These are phyloP conservation scores for Vipera latastei DNA, from an alignment of 2,797 vertebrate species.

Conservation along the genomic window DNA sequence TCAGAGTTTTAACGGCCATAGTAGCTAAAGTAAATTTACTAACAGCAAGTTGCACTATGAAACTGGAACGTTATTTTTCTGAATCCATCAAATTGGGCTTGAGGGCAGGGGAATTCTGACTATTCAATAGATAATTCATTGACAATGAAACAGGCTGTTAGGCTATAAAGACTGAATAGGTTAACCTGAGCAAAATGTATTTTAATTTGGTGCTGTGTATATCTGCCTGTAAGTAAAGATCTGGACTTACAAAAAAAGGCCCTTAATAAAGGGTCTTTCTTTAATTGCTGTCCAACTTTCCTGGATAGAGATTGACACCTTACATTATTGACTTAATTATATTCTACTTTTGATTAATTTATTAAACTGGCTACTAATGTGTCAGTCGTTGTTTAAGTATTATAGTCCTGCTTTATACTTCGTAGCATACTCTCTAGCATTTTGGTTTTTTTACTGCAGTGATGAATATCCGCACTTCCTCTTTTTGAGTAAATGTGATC, in stretches of 20 bases:
- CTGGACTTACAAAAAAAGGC: background rate
- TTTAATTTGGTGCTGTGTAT: background rate
- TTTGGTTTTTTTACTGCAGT: background rate
- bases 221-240: background rate
- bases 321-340: background rate
- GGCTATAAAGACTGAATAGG: background rate
- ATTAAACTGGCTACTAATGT: background rate
- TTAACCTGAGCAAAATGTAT: background rate
- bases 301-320: background rate
- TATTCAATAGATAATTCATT: background rate
- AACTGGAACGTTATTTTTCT: background rate
- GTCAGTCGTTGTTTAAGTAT: background rate
- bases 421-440: background rate
- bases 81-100: background rate
- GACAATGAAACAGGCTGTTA: background rate
- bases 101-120: background rate
- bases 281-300: background rate
- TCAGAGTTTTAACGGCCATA: background rate
- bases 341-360: constrained; percentile 5
- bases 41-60: background rate
- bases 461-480: background rate
- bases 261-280: background rate
- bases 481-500: background rate
- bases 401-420: background rate
- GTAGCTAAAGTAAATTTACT: no score